phyloP scores from a whole-genome alignment of 2,797 vertebrate genomes.

The Odontamblyopus rebecca region DNA sequence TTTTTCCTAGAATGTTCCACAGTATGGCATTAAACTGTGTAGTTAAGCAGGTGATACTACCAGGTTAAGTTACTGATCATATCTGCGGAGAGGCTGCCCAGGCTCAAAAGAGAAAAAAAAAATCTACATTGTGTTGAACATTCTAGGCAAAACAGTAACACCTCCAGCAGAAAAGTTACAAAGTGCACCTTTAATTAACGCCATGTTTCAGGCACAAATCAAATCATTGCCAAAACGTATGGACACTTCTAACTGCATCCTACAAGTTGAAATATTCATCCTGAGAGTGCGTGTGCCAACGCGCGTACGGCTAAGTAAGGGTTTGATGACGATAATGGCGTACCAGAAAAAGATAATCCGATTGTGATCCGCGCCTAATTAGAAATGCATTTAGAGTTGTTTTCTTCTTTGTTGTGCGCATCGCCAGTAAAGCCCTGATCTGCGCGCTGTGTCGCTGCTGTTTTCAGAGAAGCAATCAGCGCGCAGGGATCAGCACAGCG shows the following conservation, averaged over 20 bases:
- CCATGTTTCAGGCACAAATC: neutral
- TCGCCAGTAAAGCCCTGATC: conserved; percentile 26
- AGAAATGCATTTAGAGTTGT: conserved; percentile 37
- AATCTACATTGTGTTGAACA: too few species aligned
- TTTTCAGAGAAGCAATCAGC: conserved; percentile 14
- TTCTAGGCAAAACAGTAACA: too few species aligned
- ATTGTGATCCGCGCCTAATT: conserved; percentile 47
- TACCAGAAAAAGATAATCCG: conserved; percentile 36
- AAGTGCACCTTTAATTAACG: conserved; percentile 23
- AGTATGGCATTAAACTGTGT: too few species aligned
- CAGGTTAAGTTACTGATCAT: too few species aligned
- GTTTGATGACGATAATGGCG: conserved; percentile 10
- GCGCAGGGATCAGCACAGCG: conserved; percentile 19
- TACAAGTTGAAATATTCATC: conserved; percentile 42
- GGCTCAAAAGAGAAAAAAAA: too few species aligned
- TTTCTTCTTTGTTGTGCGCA: conserved; percentile 28
- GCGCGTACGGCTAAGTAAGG: conserved; percentile 6
- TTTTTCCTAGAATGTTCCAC: too few species aligned
- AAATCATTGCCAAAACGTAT: neutral
- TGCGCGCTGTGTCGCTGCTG: conserved; percentile 28
- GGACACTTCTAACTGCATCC: conserved; percentile 4
- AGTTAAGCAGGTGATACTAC: too few species aligned
- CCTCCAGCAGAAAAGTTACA: too few species aligned
- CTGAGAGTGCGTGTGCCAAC: neutral
- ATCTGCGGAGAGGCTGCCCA: too few species aligned